Evolutionary conservation across 2,888 invertebrate species (phyloP), one percentile per base, ranked within the genome.

Genomic region (Habroteleia sp.): DNA sequence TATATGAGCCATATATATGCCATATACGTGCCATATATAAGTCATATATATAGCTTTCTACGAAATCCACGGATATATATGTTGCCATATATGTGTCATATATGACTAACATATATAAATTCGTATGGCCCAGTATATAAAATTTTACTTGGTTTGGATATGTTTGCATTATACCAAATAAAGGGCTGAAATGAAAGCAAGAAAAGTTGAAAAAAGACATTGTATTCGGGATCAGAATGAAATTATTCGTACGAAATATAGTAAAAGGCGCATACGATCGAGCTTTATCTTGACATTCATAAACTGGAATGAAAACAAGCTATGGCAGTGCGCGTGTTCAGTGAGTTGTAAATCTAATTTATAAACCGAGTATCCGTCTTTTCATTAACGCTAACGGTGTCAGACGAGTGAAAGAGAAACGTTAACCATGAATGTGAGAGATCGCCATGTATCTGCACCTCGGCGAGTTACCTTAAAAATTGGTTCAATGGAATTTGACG

Each of bases 301-400:
- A 65, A 76, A 58, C 73, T 62, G 65, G 69, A 69, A 73, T 72
- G 76, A 69, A 76, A 76, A 76, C 68, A 69, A 73, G 76, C 69
- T 69, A 73, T 69, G 76, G 69, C 76, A 73, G 73, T 73, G 72
- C 73, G 72, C 73, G 69, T 72, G 73, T 76, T 76, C 76, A 76
- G 73, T 69, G 76, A 76, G 73, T 76, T 73, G 76, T 76, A 76
- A 76, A 76, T 76, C 73, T 76, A 76, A 76, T 76, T 76, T 73
- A n/a, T n/a, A 68, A 76, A 73, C 73, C 56, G 73, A 73, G 69
- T 76, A 73, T 76, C 69, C 76, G 73, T 76, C 76, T 76, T 76
- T 76, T 76, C 73, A 73, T 76, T 76, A 76, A 76, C 76, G 60
- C 63, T 76, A 76, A 76, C 76, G 73, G 76, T 69, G 73, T 73